phyloP scores from a whole-genome alignment of 2,797 vertebrate genomes.

The Arctocebus calabarensis region DNA sequence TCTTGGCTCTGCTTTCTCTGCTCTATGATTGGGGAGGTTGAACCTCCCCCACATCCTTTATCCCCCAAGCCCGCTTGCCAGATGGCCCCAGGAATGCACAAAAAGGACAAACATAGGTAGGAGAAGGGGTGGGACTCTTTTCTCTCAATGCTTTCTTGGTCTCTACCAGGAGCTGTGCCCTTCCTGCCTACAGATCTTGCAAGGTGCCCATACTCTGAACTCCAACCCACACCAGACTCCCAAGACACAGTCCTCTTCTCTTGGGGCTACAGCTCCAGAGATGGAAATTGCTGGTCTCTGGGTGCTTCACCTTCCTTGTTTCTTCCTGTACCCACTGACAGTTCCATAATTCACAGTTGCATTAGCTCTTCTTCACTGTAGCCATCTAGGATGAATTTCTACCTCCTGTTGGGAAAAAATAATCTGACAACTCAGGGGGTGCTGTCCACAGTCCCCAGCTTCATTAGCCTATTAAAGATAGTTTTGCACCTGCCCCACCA shows the following conservation, averaged over 20 bases:
- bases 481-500: background rate
- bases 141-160: background rate
- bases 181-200: background rate
- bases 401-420: background rate
- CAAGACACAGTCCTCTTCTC: background rate
- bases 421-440: background rate
- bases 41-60: background rate
- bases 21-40: background rate
- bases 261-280: background rate
- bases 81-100: background rate
- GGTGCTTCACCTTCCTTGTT: background rate
- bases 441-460: background rate
- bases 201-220: background rate
- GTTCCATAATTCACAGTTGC: background rate
- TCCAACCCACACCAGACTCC: background rate
- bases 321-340: background rate
- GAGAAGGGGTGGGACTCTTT: accelerated
- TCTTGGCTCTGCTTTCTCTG: background rate
- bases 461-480: background rate
- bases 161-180: background rate
- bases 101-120: background rate
- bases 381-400: background rate
- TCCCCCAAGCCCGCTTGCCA: background rate
- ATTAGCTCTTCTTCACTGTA: background rate
- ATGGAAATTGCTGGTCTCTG: background rate